Conservation (phyloP, 2,888 invertebrate genomes). For the Andrena dorsata region DNA sequence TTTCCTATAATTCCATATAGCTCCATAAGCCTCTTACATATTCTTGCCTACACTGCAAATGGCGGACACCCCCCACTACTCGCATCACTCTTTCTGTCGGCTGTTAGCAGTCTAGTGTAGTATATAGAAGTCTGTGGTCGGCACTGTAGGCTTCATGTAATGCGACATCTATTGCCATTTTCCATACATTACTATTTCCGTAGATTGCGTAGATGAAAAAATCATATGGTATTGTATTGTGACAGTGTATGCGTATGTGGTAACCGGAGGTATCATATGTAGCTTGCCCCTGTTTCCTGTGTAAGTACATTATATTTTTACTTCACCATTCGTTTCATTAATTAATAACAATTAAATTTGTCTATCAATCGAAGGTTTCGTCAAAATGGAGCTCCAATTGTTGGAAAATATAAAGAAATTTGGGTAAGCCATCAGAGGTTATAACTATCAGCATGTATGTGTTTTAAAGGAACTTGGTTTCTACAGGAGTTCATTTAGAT, state of each 20-base stretch:
- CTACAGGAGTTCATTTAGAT: neutral
- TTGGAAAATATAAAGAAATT: slow-evolving; percentile 87
- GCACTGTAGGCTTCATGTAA: too few relatives aligned
- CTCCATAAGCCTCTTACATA: too few relatives aligned
- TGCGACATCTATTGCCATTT: neutral
- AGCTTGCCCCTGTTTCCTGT: slow-evolving; percentile 11
- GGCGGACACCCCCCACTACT: too few relatives aligned
- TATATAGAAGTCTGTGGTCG: too few relatives aligned
- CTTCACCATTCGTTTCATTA: neutral
- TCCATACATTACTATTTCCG: neutral
- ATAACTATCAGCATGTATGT: slow-evolving; percentile 25
- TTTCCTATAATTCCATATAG: too few relatives aligned
- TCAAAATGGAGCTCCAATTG: slow-evolving; percentile 88
- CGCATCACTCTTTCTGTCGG: too few relatives aligned
- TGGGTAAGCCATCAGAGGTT: slow-evolving; percentile 86
- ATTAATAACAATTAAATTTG: slow-evolving; percentile 4
- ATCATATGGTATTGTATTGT: neutral
- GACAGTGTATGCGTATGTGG: slow-evolving; percentile 24
- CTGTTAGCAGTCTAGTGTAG: too few relatives aligned
- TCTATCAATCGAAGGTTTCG: slow-evolving; percentile 11
- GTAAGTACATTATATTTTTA: slow-evolving; percentile 32
- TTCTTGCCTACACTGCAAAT: too few relatives aligned
- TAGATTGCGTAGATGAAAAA: neutral
- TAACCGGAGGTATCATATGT: neutral
- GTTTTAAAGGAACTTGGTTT: neutral